Base-by-base conservation (phyloP, 2,797 vertebrate species). In the Lithobates pipiens region DNA sequence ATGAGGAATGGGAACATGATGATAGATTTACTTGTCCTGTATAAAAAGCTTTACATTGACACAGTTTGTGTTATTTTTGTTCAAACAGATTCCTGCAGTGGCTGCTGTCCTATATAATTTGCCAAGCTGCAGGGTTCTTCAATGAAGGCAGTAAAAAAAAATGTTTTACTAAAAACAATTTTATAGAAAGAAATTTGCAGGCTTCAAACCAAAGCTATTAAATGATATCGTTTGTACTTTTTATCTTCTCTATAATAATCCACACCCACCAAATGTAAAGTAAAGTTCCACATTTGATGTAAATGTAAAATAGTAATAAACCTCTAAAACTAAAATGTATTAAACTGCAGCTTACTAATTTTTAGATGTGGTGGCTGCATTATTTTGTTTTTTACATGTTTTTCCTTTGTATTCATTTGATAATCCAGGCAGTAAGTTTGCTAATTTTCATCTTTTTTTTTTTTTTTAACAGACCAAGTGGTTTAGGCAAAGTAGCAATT, bases 101-200 rank as follows among this genome's bases (percentile, higher is more conserved):
- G 54, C 18, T 61, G 42, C 80, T 74, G 80, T 63, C 80, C 80
- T 82, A 65, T 67, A 75, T 75, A 74, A 82, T 82, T 82, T 75
- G 23, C 61, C 80, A 82, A 82, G 36, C 70, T 57, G 39, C 57
- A 42, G 80, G 80, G 36, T 82, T 42, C 71, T 74, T 36, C 44
- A 69, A 54, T 70, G 10, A 72, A 81, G 9, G 9, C 34, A 21
- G 50, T 34, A 23, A 73, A 82, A 61, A 73, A 65, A 73, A 44
- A 15, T 21, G 34, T 21, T 36, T 71, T 69, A 69, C 18, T 36
- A 29, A 67, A 61, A 65, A 65, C 57, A 0, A 65, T 25, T 25
- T 65, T 65, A 65, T 65, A 65, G 1, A 57, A 57, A 57, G n/a
- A 65, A 27, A 65, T n/a, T 65, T 4, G 2, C 65, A 67, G 61